Evolutionary conservation across 2,113 vertebrate genomes (phyloP), one percentile per base, ranked within the genome.

Genomic region (Trichomycterus rosablanca): DNA sequence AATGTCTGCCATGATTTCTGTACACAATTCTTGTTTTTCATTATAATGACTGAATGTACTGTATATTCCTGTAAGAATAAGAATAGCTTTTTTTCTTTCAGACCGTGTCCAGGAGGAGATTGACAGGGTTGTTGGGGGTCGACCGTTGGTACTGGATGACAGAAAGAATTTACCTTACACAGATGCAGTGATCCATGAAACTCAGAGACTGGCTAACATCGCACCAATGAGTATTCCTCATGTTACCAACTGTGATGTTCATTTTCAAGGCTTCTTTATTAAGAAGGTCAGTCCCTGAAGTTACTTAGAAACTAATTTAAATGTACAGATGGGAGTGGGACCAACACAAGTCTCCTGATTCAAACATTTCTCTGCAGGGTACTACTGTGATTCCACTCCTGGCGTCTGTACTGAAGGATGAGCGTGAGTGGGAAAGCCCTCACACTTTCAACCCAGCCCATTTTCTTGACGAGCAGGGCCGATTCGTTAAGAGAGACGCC

Each of bases 21-120:
- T n/a, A n/a, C n/a, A n/a, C n/a, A n/a, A n/a, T n/a, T n/a, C n/a
- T n/a, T n/a, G n/a, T n/a, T n/a, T n/a, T n/a, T n/a, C n/a, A n/a
- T n/a, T n/a, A n/a, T n/a, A n/a, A n/a, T n/a, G n/a, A n/a, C n/a
- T n/a, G n/a, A n/a, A n/a, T n/a, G n/a, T n/a, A n/a, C 10, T 39
- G 9, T 14, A 12, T 12, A 1, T 39, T 39, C 3, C 35, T 39
- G 26, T 39, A 39, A 39, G 12, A 12, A 12, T 14, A 11, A 39
- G 10, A 39, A 3, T 39, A 39, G 10, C 3, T 39, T 14, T 14
- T 11, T 39, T 30, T 3, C 26, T 30, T 30, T 7, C 26, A 84
- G 83, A 76, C 35, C 42, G 64, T 35, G 75, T 86, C n/a, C 79
- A 82, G 11, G 72, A 83, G 37, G 84, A 85, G 75, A 70, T 86